These are phyloP conservation scores for Orestias chungarensis DNA, from an alignment of 2,797 vertebrate genomes.

Conservation along the genomic window DNA sequence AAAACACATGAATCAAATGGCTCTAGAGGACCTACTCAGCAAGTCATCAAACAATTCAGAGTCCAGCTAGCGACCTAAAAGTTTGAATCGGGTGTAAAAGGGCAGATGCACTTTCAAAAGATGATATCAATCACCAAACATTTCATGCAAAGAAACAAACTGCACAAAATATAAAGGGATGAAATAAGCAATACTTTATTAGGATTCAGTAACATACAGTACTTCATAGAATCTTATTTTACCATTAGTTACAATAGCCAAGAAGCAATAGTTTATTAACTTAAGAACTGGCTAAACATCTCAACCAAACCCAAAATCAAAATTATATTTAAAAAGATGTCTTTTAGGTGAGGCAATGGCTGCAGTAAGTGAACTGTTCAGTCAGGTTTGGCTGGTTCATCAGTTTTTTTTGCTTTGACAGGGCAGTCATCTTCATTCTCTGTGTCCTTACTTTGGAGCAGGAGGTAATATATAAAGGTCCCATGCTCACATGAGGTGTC, in stretches of 20 bases:
- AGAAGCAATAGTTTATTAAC: too few relatives aligned
- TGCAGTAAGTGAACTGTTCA: constrained; percentile 70
- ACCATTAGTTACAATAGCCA: neutral
- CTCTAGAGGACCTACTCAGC: neutral
- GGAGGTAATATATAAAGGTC: constrained; percentile 78
- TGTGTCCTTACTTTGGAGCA: constrained; percentile 82
- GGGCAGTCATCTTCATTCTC: constrained; percentile 81
- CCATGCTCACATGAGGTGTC: constrained; percentile 71
- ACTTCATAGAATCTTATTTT: neutral
- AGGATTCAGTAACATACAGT: neutral
- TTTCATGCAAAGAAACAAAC: neutral
- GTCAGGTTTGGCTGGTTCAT: constrained; percentile 74
- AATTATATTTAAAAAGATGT: constrained; percentile 26
- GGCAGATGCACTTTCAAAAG: neutral
- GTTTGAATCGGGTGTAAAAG: neutral
- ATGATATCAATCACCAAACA: neutral
- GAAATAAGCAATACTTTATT: neutral
- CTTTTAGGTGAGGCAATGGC: constrained; percentile 40
- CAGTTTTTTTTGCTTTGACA: constrained; percentile 73
- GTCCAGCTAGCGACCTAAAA: neutral
- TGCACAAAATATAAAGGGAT: neutral
- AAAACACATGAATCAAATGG: neutral
- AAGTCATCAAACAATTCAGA: neutral
- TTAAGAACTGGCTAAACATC: constrained; percentile 22
- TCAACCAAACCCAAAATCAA: constrained; percentile 34